These are phyloP conservation scores for Pseudopleuronectes americanus DNA, from an alignment of 2,797 vertebrate species.

Conservation along the genomic window DNA sequence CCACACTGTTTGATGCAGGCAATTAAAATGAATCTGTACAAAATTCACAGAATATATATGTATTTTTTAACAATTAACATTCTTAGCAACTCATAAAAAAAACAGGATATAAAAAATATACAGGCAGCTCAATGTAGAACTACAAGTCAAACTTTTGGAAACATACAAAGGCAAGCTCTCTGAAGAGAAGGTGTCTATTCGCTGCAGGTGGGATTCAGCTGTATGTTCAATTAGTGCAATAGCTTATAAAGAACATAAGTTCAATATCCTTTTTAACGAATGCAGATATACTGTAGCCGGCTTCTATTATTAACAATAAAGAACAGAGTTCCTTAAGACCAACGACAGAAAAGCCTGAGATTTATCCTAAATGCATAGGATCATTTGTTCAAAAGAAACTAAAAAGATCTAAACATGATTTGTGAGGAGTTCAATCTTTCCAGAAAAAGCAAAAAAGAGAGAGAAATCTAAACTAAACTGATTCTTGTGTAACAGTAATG, in stretches of 20 bases:
- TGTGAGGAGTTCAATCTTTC: neutral
- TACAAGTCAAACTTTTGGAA: conserved; percentile 35
- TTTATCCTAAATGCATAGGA: conserved; percentile 66
- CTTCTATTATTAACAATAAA: conserved; percentile 19
- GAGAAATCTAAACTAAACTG: neutral
- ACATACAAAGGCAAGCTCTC: conserved; percentile 40
- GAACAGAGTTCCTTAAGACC: neutral
- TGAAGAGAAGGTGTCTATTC: conserved; percentile 13
- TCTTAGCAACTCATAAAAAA: conserved; percentile 61
- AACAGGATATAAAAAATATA: conserved; percentile 65
- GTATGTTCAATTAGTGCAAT: conserved; percentile 2
- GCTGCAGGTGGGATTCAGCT: neutral
- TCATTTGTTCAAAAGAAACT: conserved; percentile 15
- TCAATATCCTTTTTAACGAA: neutral
- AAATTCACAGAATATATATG: conserved; percentile 1
- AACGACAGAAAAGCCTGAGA: conserved; percentile 50
- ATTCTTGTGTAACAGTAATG: neutral
- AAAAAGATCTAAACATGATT: neutral
- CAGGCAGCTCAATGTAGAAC: conserved; percentile 46
- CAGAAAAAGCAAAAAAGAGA: neutral
- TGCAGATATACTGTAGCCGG: conserved; percentile 15
- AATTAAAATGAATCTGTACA: neutral
- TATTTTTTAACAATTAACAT: conserved; percentile 40
- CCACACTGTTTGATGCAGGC: neutral
- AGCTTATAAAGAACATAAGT: conserved; percentile 1